Base-by-base conservation (phyloP, 2,113 vertebrate genomes). In the Pituophis catenifer region DNA sequence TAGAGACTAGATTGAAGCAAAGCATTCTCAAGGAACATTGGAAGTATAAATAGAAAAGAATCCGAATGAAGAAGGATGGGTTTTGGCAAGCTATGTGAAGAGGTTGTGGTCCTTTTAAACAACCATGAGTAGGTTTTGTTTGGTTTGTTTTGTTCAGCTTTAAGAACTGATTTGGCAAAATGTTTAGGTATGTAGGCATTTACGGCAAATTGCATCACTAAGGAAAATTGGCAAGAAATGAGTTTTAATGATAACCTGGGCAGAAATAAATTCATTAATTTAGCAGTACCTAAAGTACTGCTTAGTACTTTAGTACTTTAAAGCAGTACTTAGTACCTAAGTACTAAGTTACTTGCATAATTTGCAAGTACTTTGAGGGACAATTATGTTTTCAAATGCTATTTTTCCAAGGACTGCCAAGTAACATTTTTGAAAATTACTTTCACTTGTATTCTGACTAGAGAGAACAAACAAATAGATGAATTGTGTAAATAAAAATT, bases 351-450 rank as follows among this genome's bases (percentile, higher is more conserved):
- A 54, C 62, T 91, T 94, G 65, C 94, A 90, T 96, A 96, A 97
- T 97, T 96, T 95, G 50, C 92, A 95, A 91, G 29, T 86, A 91
- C 93, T 96, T 97, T 90, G 96, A 95, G 97, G 93, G 95, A 75
- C 87, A 89, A 92, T 62, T 95, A 89, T 55, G 70, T 75, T 92
- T 93, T 94, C 89, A 70, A 96, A 94, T 96, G 89, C 59, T 59
- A 55, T 24, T 94, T 93, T 94, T 90, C n/a, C 89, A 90, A 94
- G 91, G 54, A 93, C 58, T 94, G 91, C 58, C 95, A 96, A 96
- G 96, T 95, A 96, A 93, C 26, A 65, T 65, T 93, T 93, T 90
- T 90, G 0, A 53, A 53, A 94, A 94, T 88, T 94, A 94, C 94
- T 93, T 44, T 93, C 59, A 38, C 38, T 94, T 96, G 29, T 96